phyloP scores from a whole-genome alignment of 2,888 invertebrate species.

The Asteroscopus sphinx region DNA sequence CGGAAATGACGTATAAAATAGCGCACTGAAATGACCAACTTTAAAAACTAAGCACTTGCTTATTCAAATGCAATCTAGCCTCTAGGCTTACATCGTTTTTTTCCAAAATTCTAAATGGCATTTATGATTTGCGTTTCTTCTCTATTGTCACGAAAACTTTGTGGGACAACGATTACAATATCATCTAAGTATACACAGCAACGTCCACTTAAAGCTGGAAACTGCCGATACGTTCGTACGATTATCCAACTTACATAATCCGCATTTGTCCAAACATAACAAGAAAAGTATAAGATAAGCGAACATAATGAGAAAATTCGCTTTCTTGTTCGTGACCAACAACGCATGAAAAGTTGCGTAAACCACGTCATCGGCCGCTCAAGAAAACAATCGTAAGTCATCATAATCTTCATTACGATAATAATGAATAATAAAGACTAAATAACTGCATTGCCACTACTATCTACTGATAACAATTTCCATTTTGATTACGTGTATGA shows the following conservation, averaged over 20 bases:
- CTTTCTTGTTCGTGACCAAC: constrained; percentile 69
- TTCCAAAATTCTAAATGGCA: no score
- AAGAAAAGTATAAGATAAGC: constrained; percentile 50
- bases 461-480: constrained; percentile 18
- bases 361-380: constrained; percentile 60
- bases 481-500: constrained; percentile 7
- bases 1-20: constrained; percentile 32
- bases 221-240: constrained; percentile 33
- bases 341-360: constrained; percentile 69
- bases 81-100: no score
- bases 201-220: constrained; percentile 22
- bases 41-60: constrained; percentile 10
- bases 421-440: constrained; percentile 23
- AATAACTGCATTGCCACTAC: constrained; percentile 24
- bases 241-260: constrained; percentile 48
- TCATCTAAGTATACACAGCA: not conserved
- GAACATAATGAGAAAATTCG: constrained; percentile 63
- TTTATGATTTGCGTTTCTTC: no score
- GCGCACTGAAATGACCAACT: not conserved
- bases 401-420: constrained; percentile 49
- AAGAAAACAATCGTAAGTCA: constrained; percentile 50
- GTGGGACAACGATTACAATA: not conserved
- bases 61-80: no score
- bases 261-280: constrained; percentile 47
- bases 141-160: not conserved